A percentile compares a stretch with the other conserved stretches of the same genome.
Evolutionary conservation across 2,888 invertebrate genomes (phyloP).

Genomic region (Hecatera dysodea): DNA sequence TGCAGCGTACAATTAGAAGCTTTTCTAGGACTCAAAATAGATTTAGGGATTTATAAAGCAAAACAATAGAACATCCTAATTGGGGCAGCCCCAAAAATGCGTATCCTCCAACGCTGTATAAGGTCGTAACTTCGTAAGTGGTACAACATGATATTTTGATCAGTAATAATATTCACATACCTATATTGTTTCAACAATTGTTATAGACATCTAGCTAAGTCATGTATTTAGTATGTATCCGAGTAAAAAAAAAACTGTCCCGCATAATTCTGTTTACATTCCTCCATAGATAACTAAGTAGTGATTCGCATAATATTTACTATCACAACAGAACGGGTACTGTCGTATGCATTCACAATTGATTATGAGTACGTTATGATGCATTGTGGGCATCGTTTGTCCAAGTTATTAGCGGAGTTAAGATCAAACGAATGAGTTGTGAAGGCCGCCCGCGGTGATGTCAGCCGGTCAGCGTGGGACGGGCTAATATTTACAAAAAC

Average conservation of each 20-base stretch:
- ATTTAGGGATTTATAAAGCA: no score
- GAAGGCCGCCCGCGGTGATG: slow-evolving; percentile 66
- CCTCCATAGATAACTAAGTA: neutral
- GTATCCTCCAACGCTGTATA: neutral
- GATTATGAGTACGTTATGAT: slow-evolving; percentile 44
- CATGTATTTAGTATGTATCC: no score
- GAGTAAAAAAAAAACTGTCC: neutral
- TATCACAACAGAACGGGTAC: slow-evolving; percentile 11
- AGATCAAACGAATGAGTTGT: slow-evolving; percentile 59
- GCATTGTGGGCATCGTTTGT: slow-evolving; percentile 53
- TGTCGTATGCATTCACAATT: slow-evolving; percentile 34
- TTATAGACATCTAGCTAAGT: neutral
- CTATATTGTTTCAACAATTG: neutral
- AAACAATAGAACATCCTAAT: neutral
- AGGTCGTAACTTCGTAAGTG: neutral
- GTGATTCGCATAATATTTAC: slow-evolving; percentile 30
- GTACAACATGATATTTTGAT: neutral
- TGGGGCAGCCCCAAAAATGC: neutral
- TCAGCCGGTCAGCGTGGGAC: slow-evolving; percentile 66
- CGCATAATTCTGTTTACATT: slow-evolving; percentile 18
- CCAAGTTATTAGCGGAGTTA: slow-evolving; percentile 56
- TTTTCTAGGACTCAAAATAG: no score
- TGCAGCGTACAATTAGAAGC: no score
- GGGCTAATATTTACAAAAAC: slow-evolving; percentile 57
- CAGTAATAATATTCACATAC: neutral